Base-by-base conservation (phyloP, 2,888 invertebrate species). In the Mystacides longicornis region DNA sequence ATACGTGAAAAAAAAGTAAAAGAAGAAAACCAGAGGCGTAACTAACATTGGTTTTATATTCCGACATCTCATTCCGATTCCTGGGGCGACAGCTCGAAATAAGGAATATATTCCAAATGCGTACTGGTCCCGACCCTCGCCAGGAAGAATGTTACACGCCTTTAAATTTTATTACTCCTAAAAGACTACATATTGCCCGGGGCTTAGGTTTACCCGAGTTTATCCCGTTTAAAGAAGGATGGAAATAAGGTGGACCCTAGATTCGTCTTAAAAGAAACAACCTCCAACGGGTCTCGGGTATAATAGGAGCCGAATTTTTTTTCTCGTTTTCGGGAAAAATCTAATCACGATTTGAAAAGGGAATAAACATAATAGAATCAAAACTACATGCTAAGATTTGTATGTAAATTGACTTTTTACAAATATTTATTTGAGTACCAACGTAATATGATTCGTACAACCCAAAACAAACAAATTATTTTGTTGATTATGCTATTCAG, bases 111-210 rank as follows among this genome's bases (percentile, higher is more conserved):
- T 46, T 19, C 43, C 46, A 3, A 14, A 46, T 18, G 46, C 46
- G 16, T 46, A 46, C 21, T 23, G 45, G 37, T 16, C n/a, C 23
- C 55, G 51, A 46, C 49, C 59, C 54, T 53, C 54, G 55, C 51
- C n/a, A n/a, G 37, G 37, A 54, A 42, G 47, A 47, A 46, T 51
- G 56, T 54, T 59, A 56, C 59, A 56, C 59, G n/a, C 59, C 56
- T 59, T 59, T 56, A 59, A 59, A 56, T 59, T 56, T 56, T 59
- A 59, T 51, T 53, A 56, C 54, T 53, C 19, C 49, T 42, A 53
- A 54, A 49, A 55, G 55, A 47, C 52, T 54, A 56, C 49, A 52
- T 43, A 31, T 18, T 31, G 22, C 54, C 59, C 59, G 33, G 20
- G 46, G 52, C 56, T 33, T 31, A 46, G 49, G 56, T 54, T 46